These are phyloP conservation scores for Melanocharis versteri DNA, from an alignment of 2,113 vertebrate species.

Conservation along the genomic window DNA sequence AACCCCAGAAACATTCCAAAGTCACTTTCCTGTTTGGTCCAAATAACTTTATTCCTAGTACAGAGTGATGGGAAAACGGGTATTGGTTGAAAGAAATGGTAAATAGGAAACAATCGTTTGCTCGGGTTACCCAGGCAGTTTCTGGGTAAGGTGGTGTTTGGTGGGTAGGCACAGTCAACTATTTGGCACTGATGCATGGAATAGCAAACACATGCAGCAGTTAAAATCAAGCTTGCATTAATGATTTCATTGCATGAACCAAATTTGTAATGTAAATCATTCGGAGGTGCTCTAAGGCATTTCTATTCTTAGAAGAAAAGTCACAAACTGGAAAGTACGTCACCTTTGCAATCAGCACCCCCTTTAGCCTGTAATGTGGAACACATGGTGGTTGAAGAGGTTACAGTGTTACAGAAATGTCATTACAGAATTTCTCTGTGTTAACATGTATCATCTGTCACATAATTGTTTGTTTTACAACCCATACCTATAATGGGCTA, in stretches of 20 bases:
- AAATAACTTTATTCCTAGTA: neutral
- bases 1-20: neutral
- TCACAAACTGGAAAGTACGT: conserved; percentile 61
- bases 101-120: neutral
- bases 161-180: neutral
- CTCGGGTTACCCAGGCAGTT: neutral
- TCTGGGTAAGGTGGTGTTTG: neutral
- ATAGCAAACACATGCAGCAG: conserved; percentile 22
- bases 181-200: neutral
- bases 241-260: conserved; percentile 59
- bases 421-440: conserved; percentile 73
- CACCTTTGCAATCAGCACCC: conserved; percentile 73
- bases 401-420: conserved; percentile 72
- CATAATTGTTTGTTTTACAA: conserved; percentile 78
- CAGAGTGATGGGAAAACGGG: neutral
- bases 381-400: conserved; percentile 75
- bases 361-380: conserved; percentile 73
- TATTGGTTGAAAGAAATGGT: neutral
- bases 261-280: conserved; percentile 66
- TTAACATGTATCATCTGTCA: conserved; percentile 80
- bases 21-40: conserved; percentile 3
- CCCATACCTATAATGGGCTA: conserved; percentile 74
- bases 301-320: conserved; percentile 69
- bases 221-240: conserved; percentile 48
- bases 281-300: conserved; percentile 56